Conservation (phyloP, 2,888 invertebrate species). For the Agrilus biguttatus region DNA sequence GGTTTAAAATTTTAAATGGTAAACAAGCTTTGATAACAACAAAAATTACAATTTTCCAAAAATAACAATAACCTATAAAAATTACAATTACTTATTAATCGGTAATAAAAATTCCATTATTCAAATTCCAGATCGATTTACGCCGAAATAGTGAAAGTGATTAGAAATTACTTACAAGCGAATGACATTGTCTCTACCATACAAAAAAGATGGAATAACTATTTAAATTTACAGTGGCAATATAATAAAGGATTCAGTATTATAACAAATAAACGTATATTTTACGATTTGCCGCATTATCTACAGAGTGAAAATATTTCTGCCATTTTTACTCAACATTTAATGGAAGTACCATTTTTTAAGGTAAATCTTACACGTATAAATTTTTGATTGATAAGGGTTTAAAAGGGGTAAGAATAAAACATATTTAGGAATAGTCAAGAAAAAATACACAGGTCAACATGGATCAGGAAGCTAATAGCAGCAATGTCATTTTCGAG, state of each 20-base stretch:
- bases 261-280: slow-evolving; percentile 8
- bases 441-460: too few species aligned
- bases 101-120: neutral
- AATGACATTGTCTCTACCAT: slow-evolving; percentile 10
- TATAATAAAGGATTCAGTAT: slow-evolving; percentile 10
- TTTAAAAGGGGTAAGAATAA: too few species aligned
- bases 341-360: slow-evolving; percentile 12
- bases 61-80: too few species aligned
- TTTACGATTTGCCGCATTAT: slow-evolving; percentile 10
- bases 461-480: too few species aligned
- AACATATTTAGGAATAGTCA: too few species aligned
- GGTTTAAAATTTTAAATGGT: too few species aligned
- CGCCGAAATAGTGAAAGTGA: slow-evolving; percentile 11
- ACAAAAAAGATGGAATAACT: slow-evolving; percentile 11
- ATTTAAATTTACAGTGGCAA: slow-evolving; percentile 14
- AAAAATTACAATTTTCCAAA: too few species aligned
- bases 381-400: too few species aligned
- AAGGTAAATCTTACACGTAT: slow-evolving; percentile 9
- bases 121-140: slow-evolving; percentile 9
- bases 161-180: slow-evolving; percentile 11
- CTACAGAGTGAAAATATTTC: too few species aligned
- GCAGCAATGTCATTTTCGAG: too few species aligned
- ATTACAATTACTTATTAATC: neutral
- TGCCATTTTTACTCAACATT: slow-evolving; percentile 4
- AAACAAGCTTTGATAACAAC: too few species aligned